Evolutionary conservation across 2,113 vertebrate genomes (phyloP).

Genomic region (Tyrannus savana): DNA sequence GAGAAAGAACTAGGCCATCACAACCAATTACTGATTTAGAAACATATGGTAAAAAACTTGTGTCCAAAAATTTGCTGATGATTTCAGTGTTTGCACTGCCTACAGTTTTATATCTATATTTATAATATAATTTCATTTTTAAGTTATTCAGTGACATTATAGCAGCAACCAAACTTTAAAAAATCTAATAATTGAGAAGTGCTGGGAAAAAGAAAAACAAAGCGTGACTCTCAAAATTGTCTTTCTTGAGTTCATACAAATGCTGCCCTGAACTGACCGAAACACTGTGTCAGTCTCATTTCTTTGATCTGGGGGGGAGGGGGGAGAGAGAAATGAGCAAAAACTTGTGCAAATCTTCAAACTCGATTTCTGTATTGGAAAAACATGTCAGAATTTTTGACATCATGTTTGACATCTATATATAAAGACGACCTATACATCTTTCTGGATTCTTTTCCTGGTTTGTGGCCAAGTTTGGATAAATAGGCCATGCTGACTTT

Average conservation of each 20-base stretch:
- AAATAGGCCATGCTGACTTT: neutral
- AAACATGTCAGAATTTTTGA: neutral
- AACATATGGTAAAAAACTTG: neutral
- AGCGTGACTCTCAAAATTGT: neutral
- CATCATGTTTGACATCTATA: neutral
- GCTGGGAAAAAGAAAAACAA: neutral
- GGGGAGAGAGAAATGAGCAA: too few species aligned
- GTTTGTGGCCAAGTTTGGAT: neutral
- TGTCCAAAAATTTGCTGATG: neutral
- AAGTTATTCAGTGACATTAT: neutral
- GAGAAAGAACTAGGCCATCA: slow-evolving; percentile 36
- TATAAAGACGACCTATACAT: neutral
- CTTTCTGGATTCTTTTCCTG: neutral
- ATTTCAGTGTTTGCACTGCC: slow-evolving; percentile 3
- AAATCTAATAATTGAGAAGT: neutral
- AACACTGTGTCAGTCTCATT: neutral
- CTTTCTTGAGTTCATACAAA: neutral
- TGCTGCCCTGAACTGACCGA: neutral
- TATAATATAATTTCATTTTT: neutral
- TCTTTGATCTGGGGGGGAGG: neutral
- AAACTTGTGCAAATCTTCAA: neutral
- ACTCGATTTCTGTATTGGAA: neutral
- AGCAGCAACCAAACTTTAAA: neutral
- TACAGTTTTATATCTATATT: neutral
- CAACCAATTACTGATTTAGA: slow-evolving; percentile 15